Evolutionary conservation across 2,113 vertebrate genomes (phyloP).

Genomic region (Bothrops jararaca): DNA sequence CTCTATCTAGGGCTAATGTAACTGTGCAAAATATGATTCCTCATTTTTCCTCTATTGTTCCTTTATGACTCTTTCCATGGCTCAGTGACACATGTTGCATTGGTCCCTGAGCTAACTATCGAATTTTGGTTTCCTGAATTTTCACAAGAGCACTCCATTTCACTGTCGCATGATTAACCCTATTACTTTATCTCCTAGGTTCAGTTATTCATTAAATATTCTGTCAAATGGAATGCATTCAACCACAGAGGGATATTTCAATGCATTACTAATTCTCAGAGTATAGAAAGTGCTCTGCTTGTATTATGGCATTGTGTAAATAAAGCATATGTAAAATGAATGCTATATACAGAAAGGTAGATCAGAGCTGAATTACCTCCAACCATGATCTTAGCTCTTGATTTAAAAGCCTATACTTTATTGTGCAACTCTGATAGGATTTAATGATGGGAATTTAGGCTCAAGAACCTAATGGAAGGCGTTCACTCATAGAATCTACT

Average conservation of each 20-base stretch:
- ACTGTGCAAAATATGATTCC: background rate
- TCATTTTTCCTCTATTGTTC: background rate
- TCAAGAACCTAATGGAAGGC: background rate
- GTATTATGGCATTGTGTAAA: background rate
- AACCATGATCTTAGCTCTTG: background rate
- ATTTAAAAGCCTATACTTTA: background rate
- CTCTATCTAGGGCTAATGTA: background rate
- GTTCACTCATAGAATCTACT: background rate
- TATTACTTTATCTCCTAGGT: background rate
- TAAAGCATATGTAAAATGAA: background rate
- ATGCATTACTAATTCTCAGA: background rate
- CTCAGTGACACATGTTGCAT: background rate
- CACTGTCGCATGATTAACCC: background rate
- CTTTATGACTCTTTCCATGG: background rate
- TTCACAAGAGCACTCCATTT: slow-evolving; percentile 7
- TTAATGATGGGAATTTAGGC: background rate
- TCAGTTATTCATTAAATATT: slow-evolving; percentile 1
- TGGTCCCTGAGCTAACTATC: background rate
- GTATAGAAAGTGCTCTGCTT: background rate
- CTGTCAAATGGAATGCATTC: background rate
- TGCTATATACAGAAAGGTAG: background rate
- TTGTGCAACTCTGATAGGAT: background rate
- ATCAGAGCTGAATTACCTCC: background rate
- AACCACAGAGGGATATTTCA: background rate
- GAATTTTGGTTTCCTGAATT: background rate